Conservation (phyloP, 2,113 vertebrate species). For the Gnathonemus longibarbis region DNA sequence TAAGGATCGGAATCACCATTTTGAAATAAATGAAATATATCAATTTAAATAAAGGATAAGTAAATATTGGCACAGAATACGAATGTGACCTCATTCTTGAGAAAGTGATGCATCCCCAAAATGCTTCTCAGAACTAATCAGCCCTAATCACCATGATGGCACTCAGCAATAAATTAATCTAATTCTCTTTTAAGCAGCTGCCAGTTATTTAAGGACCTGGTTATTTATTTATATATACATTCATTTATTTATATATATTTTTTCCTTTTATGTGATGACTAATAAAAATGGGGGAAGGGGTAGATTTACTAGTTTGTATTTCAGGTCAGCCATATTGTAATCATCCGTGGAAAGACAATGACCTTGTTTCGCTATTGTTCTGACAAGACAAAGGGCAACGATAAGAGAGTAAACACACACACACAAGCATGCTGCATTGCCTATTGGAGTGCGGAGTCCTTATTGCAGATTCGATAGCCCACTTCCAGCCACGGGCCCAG, state of each 20-base stretch:
- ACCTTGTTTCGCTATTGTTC: constrained; percentile 40
- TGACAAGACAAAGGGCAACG: not conserved
- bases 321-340: constrained; percentile 37
- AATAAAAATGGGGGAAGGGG: constrained; percentile 56
- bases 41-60: constrained; percentile 32
- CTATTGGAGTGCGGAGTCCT: not conserved
- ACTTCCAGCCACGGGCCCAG: not conserved
- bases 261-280: constrained; percentile 51
- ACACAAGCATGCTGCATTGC: not conserved
- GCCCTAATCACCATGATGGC: constrained; percentile 61
- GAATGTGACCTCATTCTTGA: constrained; percentile 38
- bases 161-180: constrained; percentile 61
- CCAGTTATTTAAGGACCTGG: constrained; percentile 59
- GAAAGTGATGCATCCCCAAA: constrained; percentile 42
- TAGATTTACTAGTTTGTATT: constrained; percentile 49
- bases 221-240: not conserved
- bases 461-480: not conserved
- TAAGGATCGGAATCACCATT: not conserved
- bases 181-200: constrained; percentile 60
- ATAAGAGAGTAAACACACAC: not conserved
- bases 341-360: constrained; percentile 45
- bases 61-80: constrained; percentile 33
- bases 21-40: not conserved
- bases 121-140: constrained; percentile 52
- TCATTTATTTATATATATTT: constrained; percentile 44